Base-by-base conservation (phyloP, 2,888 invertebrate species). In the Leptinotarsa tumamoca region DNA sequence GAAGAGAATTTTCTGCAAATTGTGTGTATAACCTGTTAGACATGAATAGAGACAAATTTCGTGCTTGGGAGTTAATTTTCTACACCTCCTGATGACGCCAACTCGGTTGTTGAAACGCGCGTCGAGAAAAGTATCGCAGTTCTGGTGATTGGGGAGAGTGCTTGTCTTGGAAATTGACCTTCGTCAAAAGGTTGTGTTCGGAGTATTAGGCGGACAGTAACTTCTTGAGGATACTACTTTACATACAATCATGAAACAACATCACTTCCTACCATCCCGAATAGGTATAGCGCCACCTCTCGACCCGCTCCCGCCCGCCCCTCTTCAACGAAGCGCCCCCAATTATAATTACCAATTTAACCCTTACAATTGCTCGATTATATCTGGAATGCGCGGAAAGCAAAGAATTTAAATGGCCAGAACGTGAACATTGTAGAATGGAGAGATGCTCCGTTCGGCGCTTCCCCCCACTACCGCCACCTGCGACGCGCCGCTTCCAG, bases 381-480 rank as follows among this genome's bases (percentile, higher is more conserved):
- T 75, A 69, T 72, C 75, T 63, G 74, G 74, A 79, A 76, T 79
- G 79, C 79, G 79, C 79, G 77, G 78, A 77, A 79, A 77, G 76
- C 80, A 75, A 81, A 79, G 78, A 78, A 80, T 79, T 72, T 72
- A 77, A 79, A 78, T 78, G 76, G 81, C 70, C 67, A 71, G 71
- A 71, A 74, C 72, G 67, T 67, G 49, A 56, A 67, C 33, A 50
- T 49, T 58, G 49, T 67, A 73, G 70, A 71, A 74, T 67, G 61
- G 73, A 68, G 75, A 73, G 72, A 51, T 51, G 15, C 52, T 51
- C 23, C 50, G 14, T 49, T 56, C 66, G 71, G 52, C 71, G 69
- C 43, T 21, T 14, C 61, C 70, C 73, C 71, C 79, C 79, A 70
- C 78, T 78, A 79, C 79, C 76, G 74, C 80, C 77, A 70, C 75